Percentiles rank a stretch among this genome's conserved stretches.
Conservation (phyloP, 2,888 invertebrate species). For the Leptogaster cylindrica region DNA sequence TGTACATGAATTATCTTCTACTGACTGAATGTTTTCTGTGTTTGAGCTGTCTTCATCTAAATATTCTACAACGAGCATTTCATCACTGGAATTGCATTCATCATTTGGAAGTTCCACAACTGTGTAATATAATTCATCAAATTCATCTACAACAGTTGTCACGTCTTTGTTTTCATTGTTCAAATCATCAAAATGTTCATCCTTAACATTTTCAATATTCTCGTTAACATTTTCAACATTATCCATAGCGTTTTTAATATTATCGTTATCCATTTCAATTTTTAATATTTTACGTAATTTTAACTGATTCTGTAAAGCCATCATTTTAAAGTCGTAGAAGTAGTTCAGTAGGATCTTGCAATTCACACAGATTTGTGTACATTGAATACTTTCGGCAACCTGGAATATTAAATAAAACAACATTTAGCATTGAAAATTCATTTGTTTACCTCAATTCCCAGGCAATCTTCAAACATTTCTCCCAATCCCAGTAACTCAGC, state of each 20-base stretch:
- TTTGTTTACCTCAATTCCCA: constrained; percentile 5
- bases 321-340: constrained; percentile 36
- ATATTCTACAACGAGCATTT: background rate
- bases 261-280: background rate
- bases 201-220: too few relatives aligned
- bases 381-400: constrained; percentile 19
- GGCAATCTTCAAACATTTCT: constrained; percentile 34
- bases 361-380: constrained; percentile 34
- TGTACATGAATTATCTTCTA: background rate
- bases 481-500: constrained; percentile 1
- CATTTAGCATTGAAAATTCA: background rate
- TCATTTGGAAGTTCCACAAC: too few relatives aligned
- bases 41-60: background rate
- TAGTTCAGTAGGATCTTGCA: constrained; percentile 37
- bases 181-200: too few relatives aligned
- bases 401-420: too few relatives aligned
- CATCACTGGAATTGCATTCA: background rate
- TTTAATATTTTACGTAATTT: background rate
- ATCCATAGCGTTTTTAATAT: background rate
- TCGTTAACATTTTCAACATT: background rate
- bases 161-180: too few relatives aligned
- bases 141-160: too few relatives aligned
- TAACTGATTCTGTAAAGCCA: too few relatives aligned
- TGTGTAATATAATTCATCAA: too few relatives aligned
- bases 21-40: too few relatives aligned